Evolutionary conservation across 2,113 vertebrate species (phyloP).

Genomic region (Plectropomus leopardus): DNA sequence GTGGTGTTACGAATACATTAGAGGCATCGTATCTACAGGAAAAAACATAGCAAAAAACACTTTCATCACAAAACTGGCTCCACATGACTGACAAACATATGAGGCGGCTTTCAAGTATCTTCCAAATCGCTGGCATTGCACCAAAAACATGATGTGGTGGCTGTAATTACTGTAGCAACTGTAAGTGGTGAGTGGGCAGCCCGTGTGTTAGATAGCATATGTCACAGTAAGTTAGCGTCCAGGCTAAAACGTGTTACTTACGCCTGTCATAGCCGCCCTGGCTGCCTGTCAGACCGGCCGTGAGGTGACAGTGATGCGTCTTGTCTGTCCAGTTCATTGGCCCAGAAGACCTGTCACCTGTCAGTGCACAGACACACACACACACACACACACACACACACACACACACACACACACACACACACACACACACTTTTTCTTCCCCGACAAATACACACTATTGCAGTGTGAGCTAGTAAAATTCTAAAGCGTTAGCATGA

Average conservation of each 20-base stretch:
- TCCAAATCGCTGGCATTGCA: slow-evolving; percentile 38
- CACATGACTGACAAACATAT: not conserved
- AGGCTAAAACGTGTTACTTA: slow-evolving; percentile 78
- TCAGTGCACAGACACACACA: slow-evolving; percentile 37
- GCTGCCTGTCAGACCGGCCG: slow-evolving; percentile 69
- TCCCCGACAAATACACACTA: not conserved
- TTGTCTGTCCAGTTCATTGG: slow-evolving; percentile 74
- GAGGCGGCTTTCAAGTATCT: slow-evolving; percentile 18
- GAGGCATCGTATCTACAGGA: not conserved
- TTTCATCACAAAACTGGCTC: slow-evolving; percentile 1
- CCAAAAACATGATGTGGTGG: slow-evolving; percentile 6
- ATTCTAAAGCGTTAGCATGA: slow-evolving; percentile 9
- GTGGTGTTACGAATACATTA: slow-evolving; percentile 36
- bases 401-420: slow-evolving; percentile 28
- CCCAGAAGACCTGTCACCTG: slow-evolving; percentile 80
- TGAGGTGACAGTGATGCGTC: slow-evolving; percentile 78
- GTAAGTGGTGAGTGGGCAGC: slow-evolving; percentile 61
- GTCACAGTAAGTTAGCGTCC: slow-evolving; percentile 73
- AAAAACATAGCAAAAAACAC: slow-evolving; percentile 5
- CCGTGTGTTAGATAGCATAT: slow-evolving; percentile 65
- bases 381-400: slow-evolving; percentile 15
- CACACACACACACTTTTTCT: slow-evolving; percentile 2
- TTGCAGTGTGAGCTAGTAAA: not conserved
- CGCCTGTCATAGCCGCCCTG: slow-evolving; percentile 75
- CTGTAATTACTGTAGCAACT: slow-evolving; percentile 64